Evolutionary conservation across 2,113 vertebrate species (phyloP).

Genomic region (Australoheros scitulus): DNA sequence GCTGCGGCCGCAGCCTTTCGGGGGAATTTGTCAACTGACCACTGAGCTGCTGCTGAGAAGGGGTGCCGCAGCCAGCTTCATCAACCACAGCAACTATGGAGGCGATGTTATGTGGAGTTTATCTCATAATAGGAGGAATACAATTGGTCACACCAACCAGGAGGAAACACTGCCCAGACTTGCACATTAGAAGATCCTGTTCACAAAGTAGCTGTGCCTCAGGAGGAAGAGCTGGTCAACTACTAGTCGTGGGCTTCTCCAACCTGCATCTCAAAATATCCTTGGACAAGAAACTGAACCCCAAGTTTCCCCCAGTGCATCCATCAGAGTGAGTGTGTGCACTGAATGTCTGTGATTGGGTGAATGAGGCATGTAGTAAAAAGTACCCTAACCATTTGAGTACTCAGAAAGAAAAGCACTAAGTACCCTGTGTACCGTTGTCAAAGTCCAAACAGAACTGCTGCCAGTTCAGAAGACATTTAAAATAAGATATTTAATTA

Average conservation of each 20-base stretch:
- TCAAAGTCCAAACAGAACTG: not conserved
- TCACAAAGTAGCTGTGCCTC: not conserved
- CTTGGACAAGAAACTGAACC: not conserved
- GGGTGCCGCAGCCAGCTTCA: not conserved
- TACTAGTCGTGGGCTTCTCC: too few relatives aligned
- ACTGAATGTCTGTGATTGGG: not conserved
- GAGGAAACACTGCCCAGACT: too few relatives aligned
- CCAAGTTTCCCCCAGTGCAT: not conserved
- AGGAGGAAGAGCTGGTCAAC: too few relatives aligned
- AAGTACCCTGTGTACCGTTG: not conserved
- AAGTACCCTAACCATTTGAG: not conserved
- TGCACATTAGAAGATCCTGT: too few relatives aligned
- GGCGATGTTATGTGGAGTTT: too few relatives aligned
- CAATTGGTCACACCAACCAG: not conserved
- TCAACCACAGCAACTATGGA: not conserved
- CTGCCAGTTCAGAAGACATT: not conserved
- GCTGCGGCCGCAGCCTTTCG: constrained; percentile 86
- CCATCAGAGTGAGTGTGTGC: not conserved
- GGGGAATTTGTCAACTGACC: constrained; percentile 86
- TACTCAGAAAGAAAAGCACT: too few relatives aligned
- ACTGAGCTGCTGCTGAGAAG: not conserved
- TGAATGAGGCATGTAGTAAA: not conserved
- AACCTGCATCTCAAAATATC: too few relatives aligned
- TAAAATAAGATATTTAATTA: not conserved
- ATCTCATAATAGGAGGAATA: not conserved